Evolutionary conservation across 2,888 invertebrate species (phyloP).

Genomic region (Lysandra coridon): DNA sequence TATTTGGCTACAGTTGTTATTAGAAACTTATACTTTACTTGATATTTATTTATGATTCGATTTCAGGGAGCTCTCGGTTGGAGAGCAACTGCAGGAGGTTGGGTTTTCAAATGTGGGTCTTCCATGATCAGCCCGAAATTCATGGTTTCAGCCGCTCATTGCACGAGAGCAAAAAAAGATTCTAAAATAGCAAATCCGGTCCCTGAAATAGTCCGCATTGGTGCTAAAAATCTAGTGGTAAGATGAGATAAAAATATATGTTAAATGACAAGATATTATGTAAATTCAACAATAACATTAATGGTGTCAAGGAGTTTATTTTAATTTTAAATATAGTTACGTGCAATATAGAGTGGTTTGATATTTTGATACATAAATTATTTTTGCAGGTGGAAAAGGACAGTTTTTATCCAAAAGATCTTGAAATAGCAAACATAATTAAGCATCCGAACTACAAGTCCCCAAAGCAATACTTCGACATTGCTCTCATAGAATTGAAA

Average conservation of each 20-base stretch:
- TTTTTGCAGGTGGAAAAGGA: neutral
- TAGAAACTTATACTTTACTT: neutral
- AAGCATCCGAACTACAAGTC: conserved; percentile 38
- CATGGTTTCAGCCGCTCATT: conserved; percentile 83
- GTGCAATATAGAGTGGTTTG: neutral
- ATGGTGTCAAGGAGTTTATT: too few species aligned
- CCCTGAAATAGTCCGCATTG: conserved; percentile 44
- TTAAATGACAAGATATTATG: too few species aligned
- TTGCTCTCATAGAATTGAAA: conserved; percentile 46
- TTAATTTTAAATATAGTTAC: too few species aligned
- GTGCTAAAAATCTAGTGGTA: conserved; percentile 31
- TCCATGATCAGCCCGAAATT: conserved; percentile 81
- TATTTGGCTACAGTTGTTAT: neutral
- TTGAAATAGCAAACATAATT: conserved; percentile 9
- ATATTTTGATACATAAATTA: neutral
- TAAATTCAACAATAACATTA: too few species aligned
- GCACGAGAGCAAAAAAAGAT: conserved; percentile 1
- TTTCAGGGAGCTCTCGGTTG: conserved; percentile 53
- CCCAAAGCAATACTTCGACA: conserved; percentile 46
- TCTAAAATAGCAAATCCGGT: conserved; percentile 1
- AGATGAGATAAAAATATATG: too few species aligned
- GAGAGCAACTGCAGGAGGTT: conserved; percentile 45
- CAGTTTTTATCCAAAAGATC: conserved; percentile 13
- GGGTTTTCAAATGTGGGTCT: conserved; percentile 79
- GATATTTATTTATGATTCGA: neutral